Conservation (phyloP, 2,888 invertebrate species). For the Timema podura region DNA sequence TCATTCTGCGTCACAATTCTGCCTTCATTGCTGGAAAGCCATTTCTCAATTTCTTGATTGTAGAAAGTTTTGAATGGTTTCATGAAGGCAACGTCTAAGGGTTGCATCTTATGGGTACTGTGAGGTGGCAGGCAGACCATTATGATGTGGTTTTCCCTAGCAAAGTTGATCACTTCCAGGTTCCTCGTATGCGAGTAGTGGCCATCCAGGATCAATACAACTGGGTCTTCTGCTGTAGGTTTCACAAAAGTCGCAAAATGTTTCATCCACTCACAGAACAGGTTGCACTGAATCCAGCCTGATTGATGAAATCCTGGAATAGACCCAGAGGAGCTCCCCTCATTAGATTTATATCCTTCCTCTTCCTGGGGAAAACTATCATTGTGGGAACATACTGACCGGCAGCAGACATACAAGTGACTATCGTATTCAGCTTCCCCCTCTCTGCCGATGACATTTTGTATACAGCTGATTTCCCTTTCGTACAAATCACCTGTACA, state of each 20-base stretch:
- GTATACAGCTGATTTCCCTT: conserved; percentile 40
- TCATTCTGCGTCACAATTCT: conserved; percentile 20
- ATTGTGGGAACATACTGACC: conserved; percentile 40
- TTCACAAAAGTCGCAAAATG: conserved; percentile 27
- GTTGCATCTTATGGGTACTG: conserved; percentile 5
- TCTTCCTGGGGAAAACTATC: conserved; percentile 40
- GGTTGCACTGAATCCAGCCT: conserved; percentile 32
- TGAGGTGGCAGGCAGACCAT: conserved; percentile 22
- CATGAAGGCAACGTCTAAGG: conserved; percentile 25
- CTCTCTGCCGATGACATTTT: conserved; percentile 40
- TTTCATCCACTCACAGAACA: conserved; percentile 25
- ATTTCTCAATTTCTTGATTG: conserved; percentile 20
- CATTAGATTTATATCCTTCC: conserved; percentile 38
- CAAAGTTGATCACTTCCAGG: conserved; percentile 33
- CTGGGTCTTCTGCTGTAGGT: conserved; percentile 30
- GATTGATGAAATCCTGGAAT: conserved; percentile 36
- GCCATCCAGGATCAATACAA: conserved; percentile 35
- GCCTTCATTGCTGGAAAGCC: conserved; percentile 15
- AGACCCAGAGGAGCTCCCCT: conserved; percentile 38
- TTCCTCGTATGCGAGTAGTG: conserved; percentile 33
- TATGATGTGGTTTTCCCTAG: conserved; percentile 12
- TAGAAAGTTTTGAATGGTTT: conserved; percentile 27
- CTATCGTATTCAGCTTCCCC: conserved; percentile 37
- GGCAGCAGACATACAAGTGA: conserved; percentile 37
- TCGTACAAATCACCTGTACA: conserved; percentile 35